phyloP scores from a whole-genome alignment of 1,140 invertebrate genomes.

The Arion vulgaris region DNA sequence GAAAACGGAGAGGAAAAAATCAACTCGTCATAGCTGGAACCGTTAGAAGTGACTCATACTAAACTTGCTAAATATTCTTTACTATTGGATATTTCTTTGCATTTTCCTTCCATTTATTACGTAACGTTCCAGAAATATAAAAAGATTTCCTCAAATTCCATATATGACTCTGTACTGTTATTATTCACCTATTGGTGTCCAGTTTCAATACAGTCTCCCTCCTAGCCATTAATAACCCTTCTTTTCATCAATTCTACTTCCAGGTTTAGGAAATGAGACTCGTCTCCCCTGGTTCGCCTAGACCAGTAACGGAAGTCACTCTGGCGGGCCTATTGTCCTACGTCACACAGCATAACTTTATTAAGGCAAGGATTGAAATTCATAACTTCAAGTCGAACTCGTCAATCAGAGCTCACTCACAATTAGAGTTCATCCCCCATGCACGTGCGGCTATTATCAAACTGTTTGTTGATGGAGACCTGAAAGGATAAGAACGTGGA shows the following conservation, averaged over 20 bases:
- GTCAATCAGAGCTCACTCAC: neutral
- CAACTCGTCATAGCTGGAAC: too few relatives aligned
- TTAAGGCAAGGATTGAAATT: constrained; percentile 5
- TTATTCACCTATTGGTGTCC: too few relatives aligned
- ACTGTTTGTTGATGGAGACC: neutral
- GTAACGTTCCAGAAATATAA: too few relatives aligned
- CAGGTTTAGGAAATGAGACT: constrained; percentile 15
- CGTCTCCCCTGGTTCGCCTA: neutral
- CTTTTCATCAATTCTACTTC: neutral
- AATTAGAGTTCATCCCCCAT: neutral
- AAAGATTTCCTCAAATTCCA: too few relatives aligned
- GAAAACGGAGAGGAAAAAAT: too few relatives aligned
- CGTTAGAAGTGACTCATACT: too few relatives aligned
- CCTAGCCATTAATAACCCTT: too few relatives aligned
- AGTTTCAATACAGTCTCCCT: too few relatives aligned
- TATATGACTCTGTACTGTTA: too few relatives aligned
- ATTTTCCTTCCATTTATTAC: too few relatives aligned
- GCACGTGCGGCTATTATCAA: constrained; percentile 14
- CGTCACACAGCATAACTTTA: constrained; percentile 7
- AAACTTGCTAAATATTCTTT: too few relatives aligned
- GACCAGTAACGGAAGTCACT: neutral
- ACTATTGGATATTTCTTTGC: too few relatives aligned
- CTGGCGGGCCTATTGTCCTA: neutral
- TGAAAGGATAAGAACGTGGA: neutral
- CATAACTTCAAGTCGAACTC: neutral